Evolutionary conservation across 2,113 vertebrate genomes (phyloP).

Genomic region (Hemiprocne comata): DNA sequence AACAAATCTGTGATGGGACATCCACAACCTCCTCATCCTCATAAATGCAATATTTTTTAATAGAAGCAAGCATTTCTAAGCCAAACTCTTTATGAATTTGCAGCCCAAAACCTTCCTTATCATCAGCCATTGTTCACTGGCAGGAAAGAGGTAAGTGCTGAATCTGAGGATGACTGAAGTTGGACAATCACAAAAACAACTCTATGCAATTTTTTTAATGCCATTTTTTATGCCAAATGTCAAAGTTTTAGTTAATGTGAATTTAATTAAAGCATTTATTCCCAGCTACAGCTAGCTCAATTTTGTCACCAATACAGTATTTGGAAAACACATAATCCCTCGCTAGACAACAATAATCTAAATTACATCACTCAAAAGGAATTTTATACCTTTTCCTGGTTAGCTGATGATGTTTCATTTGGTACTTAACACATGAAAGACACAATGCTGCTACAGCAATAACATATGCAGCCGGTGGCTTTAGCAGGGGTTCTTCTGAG

Average conservation of each 20-base stretch:
- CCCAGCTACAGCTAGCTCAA: not conserved
- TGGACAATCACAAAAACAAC: not conserved
- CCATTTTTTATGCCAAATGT: not conserved
- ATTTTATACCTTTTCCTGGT: not conserved
- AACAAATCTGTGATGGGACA: not conserved
- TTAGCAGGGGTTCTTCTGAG: not conserved
- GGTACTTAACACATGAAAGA: not conserved
- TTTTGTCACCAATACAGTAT: not conserved
- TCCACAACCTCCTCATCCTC: not conserved
- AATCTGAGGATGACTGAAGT: not conserved
- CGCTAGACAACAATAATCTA: not conserved
- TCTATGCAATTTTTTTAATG: not conserved
- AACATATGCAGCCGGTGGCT: not conserved
- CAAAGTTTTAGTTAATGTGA: not conserved
- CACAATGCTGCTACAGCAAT: not conserved
- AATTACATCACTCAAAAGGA: not conserved
- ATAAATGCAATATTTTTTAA: not conserved
- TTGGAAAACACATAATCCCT: not conserved
- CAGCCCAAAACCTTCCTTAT: not conserved
- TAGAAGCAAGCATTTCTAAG: not conserved
- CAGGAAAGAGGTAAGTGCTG: not conserved
- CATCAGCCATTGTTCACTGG: not conserved
- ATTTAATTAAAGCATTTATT: not conserved
- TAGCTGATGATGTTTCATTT: not conserved
- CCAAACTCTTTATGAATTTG: not conserved